These are phyloP conservation scores for Macrophya alboannulata DNA, from an alignment of 2,888 invertebrate genomes.

Conservation along the genomic window DNA sequence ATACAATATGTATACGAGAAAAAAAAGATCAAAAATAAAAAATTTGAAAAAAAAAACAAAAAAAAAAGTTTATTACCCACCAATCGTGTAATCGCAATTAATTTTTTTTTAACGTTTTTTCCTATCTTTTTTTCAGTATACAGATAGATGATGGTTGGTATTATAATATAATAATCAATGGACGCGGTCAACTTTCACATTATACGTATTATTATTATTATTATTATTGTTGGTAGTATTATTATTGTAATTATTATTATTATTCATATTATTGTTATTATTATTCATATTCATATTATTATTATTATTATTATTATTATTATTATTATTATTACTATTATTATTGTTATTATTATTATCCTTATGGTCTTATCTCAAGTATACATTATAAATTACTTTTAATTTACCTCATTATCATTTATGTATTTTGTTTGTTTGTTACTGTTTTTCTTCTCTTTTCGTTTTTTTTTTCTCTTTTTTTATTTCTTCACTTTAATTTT, in stretches of 20 bases:
- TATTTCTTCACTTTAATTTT: background rate
- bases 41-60: background rate
- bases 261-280: background rate
- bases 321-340: background rate
- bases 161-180: background rate
- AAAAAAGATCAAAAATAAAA: background rate
- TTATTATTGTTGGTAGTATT: too few species aligned
- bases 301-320: background rate
- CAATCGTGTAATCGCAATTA: background rate
- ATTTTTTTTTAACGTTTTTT: background rate
- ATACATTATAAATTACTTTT: background rate
- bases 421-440: background rate
- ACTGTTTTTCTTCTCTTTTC: background rate
- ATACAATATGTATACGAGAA: background rate
- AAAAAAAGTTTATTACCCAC: background rate
- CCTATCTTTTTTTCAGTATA: background rate
- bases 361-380: background rate
- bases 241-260: background rate
- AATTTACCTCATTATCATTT: slow-evolving; percentile 2
- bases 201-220: background rate
- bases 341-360: background rate
- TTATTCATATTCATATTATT: background rate
- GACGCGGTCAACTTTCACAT: background rate
- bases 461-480: background rate
- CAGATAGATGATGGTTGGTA: background rate